phyloP scores from a whole-genome alignment of 2,888 invertebrate species.

The Griposia aprilina region DNA sequence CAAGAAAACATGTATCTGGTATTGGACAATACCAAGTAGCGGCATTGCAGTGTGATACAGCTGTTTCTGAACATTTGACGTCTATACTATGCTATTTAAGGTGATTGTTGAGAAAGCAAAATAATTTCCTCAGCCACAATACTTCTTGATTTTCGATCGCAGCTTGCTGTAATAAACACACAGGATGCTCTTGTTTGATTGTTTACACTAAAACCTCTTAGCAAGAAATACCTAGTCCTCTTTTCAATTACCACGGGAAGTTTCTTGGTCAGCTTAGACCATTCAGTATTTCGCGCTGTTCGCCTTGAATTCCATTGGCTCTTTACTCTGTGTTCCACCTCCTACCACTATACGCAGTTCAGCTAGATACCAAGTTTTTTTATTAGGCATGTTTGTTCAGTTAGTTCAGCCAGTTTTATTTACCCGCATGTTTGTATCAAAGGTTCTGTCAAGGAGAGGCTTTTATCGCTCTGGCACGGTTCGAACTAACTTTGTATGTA shows the following conservation, averaged over 20 bases:
- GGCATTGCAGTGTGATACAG: background rate
- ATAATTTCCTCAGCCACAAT: no score
- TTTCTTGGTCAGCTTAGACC: background rate
- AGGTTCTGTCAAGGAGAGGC: conserved; percentile 32
- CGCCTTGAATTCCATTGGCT: conserved; percentile 6
- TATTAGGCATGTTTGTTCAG: conserved; percentile 31
- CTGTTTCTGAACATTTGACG: background rate
- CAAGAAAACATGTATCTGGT: background rate
- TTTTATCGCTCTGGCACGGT: conserved; percentile 29
- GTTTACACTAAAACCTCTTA: background rate
- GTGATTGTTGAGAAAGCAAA: background rate
- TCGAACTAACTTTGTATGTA: conserved; percentile 14
- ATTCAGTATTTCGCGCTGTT: background rate
- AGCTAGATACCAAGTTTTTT: conserved; percentile 49
- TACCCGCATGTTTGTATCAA: conserved; percentile 54
- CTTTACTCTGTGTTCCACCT: conserved; percentile 14
- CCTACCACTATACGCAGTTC: conserved; percentile 14
- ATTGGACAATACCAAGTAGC: background rate
- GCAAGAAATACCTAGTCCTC: background rate
- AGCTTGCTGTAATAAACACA: background rate
- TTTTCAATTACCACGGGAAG: background rate
- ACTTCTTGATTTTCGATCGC: background rate
- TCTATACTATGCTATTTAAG: background rate
- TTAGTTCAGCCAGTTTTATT: conserved; percentile 39
- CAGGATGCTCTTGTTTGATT: background rate